Percentiles rank a stretch among this genome's conserved stretches.
Evolutionary conservation across 2,113 vertebrate genomes (phyloP).

Genomic region (Nansenia antarctica): DNA sequence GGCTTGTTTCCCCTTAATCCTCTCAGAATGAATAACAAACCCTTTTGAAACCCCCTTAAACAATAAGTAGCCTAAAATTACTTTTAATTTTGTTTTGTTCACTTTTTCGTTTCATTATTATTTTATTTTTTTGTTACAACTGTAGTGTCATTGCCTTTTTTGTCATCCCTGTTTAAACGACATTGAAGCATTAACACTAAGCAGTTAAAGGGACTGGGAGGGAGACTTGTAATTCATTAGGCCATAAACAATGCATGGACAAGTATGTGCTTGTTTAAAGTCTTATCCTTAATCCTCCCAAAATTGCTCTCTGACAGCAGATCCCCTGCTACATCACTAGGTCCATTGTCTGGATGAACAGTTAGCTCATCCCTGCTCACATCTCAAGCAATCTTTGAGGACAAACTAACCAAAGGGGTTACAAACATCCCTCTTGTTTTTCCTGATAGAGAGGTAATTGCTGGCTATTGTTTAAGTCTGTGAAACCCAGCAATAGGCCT

Average conservation of each 20-base stretch:
- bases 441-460: constrained; percentile 55
- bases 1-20: constrained; percentile 66
- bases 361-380: constrained; percentile 18
- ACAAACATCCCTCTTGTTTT: constrained; percentile 21
- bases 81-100: constrained; percentile 71
- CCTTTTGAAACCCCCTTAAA: constrained; percentile 60
- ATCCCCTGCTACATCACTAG: no score
- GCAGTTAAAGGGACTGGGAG: constrained; percentile 94
- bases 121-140: constrained; percentile 72
- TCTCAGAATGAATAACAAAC: constrained; percentile 68
- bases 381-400: constrained; percentile 55
- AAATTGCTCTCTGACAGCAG: no score
- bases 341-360: no score
- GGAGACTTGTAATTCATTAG: constrained; percentile 9
- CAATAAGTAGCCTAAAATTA: constrained; percentile 72
- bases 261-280: no score
- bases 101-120: constrained; percentile 27
- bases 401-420: constrained; percentile 55
- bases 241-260: constrained; percentile 27
- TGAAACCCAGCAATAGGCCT: constrained; percentile 8
- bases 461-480: background rate
- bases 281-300: no score
- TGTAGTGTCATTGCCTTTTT: constrained; percentile 82
- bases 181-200: constrained; percentile 80
- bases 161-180: constrained; percentile 84